Base-by-base conservation (phyloP, 2,888 invertebrate species). In the Saturnia pavonia region DNA sequence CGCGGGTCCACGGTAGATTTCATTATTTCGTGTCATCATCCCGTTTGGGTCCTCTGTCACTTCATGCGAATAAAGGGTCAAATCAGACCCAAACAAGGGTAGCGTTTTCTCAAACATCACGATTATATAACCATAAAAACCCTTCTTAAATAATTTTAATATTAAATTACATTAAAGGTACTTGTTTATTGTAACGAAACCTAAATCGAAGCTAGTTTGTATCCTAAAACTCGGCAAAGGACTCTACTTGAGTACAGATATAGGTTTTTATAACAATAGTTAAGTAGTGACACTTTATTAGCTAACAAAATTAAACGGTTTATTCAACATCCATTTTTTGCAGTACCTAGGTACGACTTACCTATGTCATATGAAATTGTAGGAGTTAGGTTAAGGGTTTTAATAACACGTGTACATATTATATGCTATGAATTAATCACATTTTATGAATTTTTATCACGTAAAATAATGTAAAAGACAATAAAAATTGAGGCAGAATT, bases 41-140 rank as follows among this genome's bases (percentile, higher is more conserved):
- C 82, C 82, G 80, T 82, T 86, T 80, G 82, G 82, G 83, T 83
- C 85, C 85, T 82, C 81, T 81, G 81, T 85, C 85, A 86, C 82
- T 85, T 88, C 88, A 91, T 88, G 81, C 85, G 85, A 89, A 90
- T 89, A 88, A 87, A 88, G 85, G 86, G 83, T 84, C 85, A 79
- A 82, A 81, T 83, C 80, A 84, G 80, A 80, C 83, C 82, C 82
- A 80, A 82, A 83, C 83, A 82, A 85, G 83, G 80, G 82, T 74
- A 71, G 76, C 76, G 78, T 79, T 78, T 81, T 78, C 81, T 81
- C 77, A 74, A 83, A 85, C 65, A 80, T 81, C 84, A 79, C 83
- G 82, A 81, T 81, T 81, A 78, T 80, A 77, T 75, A 74, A 74
- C 79, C 78, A 79, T 79, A 68, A 75, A 78, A 70, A 76, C 73